Base-by-base conservation (phyloP, 2,888 invertebrate species). In the Drosophila peninsularis region DNA sequence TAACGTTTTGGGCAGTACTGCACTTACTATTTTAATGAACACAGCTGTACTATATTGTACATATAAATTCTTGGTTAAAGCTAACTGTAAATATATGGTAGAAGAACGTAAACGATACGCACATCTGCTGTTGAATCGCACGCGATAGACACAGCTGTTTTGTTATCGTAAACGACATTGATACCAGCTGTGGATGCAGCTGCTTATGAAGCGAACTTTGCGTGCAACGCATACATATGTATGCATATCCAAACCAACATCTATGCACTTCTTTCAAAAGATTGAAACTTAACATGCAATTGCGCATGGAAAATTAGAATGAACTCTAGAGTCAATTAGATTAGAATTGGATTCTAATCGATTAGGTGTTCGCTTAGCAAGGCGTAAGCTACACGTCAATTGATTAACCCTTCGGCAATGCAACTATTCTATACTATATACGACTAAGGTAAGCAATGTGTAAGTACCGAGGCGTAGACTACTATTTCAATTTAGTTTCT, bases 301-400 rank as follows among this genome's bases (percentile, higher is more conserved):
- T 75, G 71, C 75, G 75, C 63, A 45, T 49, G 70, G 47, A 79
- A 68, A 75, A 56, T 56, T 74, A 11, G 36, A 36, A 47, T 62
- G 50, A 57, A 62, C 50, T 62, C 30, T 37, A 17, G 60, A 41
- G 27, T 49, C 55, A 60, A 53, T 44, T 21, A 39, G 54, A 68
- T 79, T 68, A 60, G 19, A 45, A 19, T n/a, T 41, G 17, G 49
- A 56, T 72, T 54, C n/a, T 9, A 58, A 50, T 45, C 53, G 17
- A 19, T 53, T 32, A 21, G 39, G 39, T 14, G 36, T 17, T 14
- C 21, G 27, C 24, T 72, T 36, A 50, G 49, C 39, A 17, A 42
- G 55, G 39, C 44, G 37, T 42, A 32, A 30, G 11, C 5, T 14
- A 7, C 17, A 57, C 65, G 44, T 53, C 58, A 47, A 53, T 60